These are phyloP conservation scores for Ceuthmochares aereus DNA, from an alignment of 2,113 vertebrate species.

Conservation along the genomic window DNA sequence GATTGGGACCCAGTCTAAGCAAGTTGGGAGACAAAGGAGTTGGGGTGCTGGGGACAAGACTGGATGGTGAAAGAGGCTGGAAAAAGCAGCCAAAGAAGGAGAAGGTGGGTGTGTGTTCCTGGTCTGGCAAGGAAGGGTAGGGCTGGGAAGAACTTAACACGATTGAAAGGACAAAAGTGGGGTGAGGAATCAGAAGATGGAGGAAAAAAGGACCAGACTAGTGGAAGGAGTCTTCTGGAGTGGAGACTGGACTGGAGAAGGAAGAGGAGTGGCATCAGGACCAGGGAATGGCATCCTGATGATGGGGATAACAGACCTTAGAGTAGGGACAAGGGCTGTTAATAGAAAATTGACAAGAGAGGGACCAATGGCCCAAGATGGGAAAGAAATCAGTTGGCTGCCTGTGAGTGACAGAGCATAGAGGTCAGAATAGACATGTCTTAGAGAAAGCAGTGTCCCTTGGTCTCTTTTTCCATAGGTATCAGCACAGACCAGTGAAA, in stretches of 20 bases:
- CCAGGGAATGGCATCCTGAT: no score
- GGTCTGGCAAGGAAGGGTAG: neutral
- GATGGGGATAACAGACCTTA: neutral
- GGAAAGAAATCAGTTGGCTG: neutral
- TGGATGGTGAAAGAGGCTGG: neutral
- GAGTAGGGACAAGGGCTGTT: neutral
- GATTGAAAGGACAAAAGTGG: fast-evolving
- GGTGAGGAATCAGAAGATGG: neutral
- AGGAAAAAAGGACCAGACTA: neutral
- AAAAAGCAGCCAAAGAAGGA: neutral
- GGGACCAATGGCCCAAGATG: neutral
- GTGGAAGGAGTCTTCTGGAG: neutral
- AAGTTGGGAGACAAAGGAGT: neutral
- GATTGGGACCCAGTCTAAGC: neutral
- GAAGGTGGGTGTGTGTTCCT: neutral
- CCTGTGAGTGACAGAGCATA: neutral
- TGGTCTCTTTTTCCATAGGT: neutral
- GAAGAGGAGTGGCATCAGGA: neutral
- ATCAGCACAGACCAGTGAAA: neutral
- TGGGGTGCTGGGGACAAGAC: neutral
- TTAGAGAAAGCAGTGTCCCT: neutral
- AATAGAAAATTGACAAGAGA: neutral
- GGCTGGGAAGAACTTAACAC: neutral
- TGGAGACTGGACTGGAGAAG: neutral
- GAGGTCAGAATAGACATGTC: neutral